Conservation (phyloP, 2,888 invertebrate species). For the Conchocele bisecta region DNA sequence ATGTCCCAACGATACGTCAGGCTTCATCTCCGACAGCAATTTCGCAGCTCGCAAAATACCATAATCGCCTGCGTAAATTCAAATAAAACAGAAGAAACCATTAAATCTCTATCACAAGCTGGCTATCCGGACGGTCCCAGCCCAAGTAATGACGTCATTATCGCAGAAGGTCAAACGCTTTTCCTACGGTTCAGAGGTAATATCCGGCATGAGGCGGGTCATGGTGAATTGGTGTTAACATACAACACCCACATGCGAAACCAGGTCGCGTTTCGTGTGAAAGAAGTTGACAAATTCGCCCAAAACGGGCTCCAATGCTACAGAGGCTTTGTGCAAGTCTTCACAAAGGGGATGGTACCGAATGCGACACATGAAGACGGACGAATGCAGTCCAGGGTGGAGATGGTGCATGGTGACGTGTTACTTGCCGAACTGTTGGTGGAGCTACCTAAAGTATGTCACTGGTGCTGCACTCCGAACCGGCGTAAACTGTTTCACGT, state of each 20-base stretch:
- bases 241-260: conserved; percentile 75
- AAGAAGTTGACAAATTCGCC: conserved; percentile 76
- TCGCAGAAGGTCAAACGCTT: conserved; percentile 77
- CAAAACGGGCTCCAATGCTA: conserved; percentile 78
- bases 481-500: no score
- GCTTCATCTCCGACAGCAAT: conserved; percentile 73
- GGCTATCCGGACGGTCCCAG: conserved; percentile 75
- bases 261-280: conserved; percentile 65
- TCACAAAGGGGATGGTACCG: conserved; percentile 63
- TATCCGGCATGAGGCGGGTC: conserved; percentile 56
- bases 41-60: conserved; percentile 64
- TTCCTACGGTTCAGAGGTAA: conserved; percentile 78
- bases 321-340: conserved; percentile 79
- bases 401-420: conserved; percentile 64
- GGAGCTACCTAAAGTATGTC: conserved; percentile 75
- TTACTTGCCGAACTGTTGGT: conserved; percentile 74
- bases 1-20: conserved; percentile 64
- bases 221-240: conserved; percentile 53
- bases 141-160: conserved; percentile 67
- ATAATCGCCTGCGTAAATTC: conserved; percentile 63
- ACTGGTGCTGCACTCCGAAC: not conserved
- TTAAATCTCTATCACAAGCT: conserved; percentile 65
- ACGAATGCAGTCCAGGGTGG: conserved; percentile 42
- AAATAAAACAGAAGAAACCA: conserved; percentile 60
- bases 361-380: conserved; percentile 33